Conservation (phyloP, 2,888 invertebrate genomes). For the Taphrorychus bicolor region DNA sequence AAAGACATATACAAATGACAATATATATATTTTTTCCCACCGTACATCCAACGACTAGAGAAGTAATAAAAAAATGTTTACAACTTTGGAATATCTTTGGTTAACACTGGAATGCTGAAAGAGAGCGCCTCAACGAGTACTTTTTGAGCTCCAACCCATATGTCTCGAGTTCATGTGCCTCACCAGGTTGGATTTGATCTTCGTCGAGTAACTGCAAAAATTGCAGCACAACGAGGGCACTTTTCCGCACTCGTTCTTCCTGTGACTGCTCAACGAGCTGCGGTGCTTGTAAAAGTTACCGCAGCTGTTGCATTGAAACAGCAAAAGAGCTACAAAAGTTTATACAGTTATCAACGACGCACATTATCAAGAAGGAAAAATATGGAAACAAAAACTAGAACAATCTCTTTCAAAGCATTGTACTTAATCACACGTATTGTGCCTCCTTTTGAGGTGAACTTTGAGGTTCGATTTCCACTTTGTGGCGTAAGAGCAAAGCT, state of each 20-base stretch:
- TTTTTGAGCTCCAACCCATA: neutral
- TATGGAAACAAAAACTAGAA: too few relatives aligned
- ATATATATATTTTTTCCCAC: too few relatives aligned
- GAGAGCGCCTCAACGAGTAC: neutral
- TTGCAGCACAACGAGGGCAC: constrained; percentile 30
- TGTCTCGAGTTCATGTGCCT: constrained; percentile 22
- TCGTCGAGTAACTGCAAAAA: constrained; percentile 32
- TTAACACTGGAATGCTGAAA: neutral
- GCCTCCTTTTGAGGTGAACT: constrained; percentile 7
- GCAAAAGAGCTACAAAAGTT: neutral
- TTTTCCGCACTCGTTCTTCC: constrained; percentile 43
- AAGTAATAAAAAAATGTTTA: too few relatives aligned
- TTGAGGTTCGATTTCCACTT: constrained; percentile 22
- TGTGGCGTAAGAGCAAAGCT: constrained; percentile 40
- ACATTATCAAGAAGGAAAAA: too few relatives aligned
- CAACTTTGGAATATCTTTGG: neutral
- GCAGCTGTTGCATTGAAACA: constrained; percentile 59
- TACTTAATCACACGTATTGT: neutral
- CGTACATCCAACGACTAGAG: too few relatives aligned
- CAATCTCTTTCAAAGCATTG: too few relatives aligned
- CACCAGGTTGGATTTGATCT: constrained; percentile 27
- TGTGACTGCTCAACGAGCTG: constrained; percentile 55
- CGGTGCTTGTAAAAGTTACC: constrained; percentile 79
- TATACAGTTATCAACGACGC: neutral
- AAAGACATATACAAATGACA: too few relatives aligned